Evolutionary conservation across 2,888 invertebrate species (phyloP), one percentile per base, ranked within the genome.

Genomic region (Chrysomela aeneicollis): DNA sequence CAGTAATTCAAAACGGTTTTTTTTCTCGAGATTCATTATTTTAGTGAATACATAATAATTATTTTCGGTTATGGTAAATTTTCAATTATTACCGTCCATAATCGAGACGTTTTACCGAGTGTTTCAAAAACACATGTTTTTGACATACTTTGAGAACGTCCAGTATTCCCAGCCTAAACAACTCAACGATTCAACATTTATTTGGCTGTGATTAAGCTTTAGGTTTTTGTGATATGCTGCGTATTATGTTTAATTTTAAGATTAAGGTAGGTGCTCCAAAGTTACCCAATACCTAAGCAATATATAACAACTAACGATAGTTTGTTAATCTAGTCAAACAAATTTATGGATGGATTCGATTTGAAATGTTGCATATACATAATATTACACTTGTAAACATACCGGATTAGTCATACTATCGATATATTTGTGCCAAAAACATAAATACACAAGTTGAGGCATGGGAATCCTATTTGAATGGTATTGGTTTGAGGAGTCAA

Each of bases 241-340:
- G 71, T 70, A 71, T 72, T 70, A 69, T 73, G 67, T 70, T 71
- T 73, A 68, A 66, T 69, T 69, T 71, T 70, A 68, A 66, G 73
- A n/a, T 42, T 15, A 15, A 42, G 42, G 42, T 42, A 42, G 42
- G 42, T 15, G 12, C n/a, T 15, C 1, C n/a, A 42, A 70, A 73
- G 74, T 74, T 76, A 74, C n/a, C 70, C 74, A 71, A 72, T 70
- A 75, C 66, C 66, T 70, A 76, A 76, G 76, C 76, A 77, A 77
- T 76, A 77, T 77, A 77, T 76, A 79, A 79, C 75, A 78, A 77
- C 78, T 78, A 78, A 75, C 76, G 75, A 74, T 72, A 74, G 76
- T 72, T 30, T 32, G 49, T 78, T 78, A 77, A 78, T 78, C 81
- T 82, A 82, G 81, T 81, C 82, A 80, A 75, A 75, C 70, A 42